Conservation (phyloP, 2,797 vertebrate genomes). For the Bradypus variegatus region DNA sequence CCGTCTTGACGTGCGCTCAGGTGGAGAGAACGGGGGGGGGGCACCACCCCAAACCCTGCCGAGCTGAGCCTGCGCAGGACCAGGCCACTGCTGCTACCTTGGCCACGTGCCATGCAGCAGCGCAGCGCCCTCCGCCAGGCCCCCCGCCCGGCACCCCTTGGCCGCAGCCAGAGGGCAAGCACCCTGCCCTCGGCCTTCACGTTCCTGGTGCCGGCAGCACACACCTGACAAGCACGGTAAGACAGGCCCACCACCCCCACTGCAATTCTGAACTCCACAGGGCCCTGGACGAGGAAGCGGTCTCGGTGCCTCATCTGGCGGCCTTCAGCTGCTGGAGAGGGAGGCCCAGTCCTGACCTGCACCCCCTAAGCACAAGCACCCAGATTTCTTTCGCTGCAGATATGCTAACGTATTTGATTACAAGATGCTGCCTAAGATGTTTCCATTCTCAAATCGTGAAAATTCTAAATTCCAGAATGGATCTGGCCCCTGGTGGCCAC, state of each 20-base stretch:
- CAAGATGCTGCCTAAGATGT: neutral
- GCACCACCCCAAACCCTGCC: too few species aligned
- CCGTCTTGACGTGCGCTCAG: too few species aligned
- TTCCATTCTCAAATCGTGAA: neutral
- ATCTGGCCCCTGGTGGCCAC: neutral
- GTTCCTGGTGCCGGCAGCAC: neutral
- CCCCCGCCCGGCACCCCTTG: rapidly evolving
- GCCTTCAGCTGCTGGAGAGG: neutral
- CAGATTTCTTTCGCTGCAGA: neutral
- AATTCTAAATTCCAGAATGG: neutral
- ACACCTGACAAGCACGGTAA: neutral
- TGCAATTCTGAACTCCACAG: neutral
- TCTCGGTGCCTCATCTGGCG: neutral
- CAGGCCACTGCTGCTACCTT: neutral
- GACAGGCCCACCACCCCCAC: neutral
- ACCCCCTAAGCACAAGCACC: neutral
- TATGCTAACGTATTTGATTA: neutral
- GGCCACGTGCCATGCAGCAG: too few species aligned
- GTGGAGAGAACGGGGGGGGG: too few species aligned
- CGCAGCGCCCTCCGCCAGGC: neutral
- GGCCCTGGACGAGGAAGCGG: neutral
- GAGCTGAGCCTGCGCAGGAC: neutral
- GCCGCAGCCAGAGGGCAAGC: neutral
- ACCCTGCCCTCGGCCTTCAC: neutral
- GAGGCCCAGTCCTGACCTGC: neutral